Conservation (phyloP, 2,113 vertebrate species). For the Sula dactylatra region DNA sequence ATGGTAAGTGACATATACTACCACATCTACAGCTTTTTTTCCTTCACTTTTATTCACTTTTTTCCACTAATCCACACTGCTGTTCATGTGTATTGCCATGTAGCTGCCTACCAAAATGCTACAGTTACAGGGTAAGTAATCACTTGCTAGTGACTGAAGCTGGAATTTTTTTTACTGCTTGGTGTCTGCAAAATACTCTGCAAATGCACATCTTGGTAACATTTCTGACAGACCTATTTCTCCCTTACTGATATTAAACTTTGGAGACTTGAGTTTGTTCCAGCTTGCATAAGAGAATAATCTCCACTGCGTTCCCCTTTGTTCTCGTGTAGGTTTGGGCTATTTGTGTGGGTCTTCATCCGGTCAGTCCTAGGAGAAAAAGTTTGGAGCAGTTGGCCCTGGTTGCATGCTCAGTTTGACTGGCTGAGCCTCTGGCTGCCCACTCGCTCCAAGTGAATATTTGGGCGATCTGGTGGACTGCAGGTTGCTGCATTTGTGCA, state of each 20-base stretch:
- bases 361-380: background rate
- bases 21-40: accelerated
- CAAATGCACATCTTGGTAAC: background rate
- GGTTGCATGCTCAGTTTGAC: background rate
- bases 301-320: accelerated
- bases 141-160: background rate
- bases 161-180: background rate
- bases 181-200: background rate
- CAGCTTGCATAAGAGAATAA: accelerated
- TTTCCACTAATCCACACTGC: accelerated
- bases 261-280: background rate
- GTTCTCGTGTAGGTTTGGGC: background rate
- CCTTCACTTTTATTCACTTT: accelerated
- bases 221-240: accelerated
- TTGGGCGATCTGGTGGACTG: background rate
- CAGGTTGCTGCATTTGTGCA: background rate
- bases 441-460: background rate
- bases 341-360: background rate
- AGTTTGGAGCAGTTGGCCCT: background rate
- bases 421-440: background rate
- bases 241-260: background rate
- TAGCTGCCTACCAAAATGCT: accelerated
- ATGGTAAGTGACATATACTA: conserved; percentile 79
- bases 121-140: background rate
- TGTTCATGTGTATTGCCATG: accelerated